Base-by-base conservation (phyloP, 1,140 invertebrate species). In the Rhyzopertha dominica region DNA sequence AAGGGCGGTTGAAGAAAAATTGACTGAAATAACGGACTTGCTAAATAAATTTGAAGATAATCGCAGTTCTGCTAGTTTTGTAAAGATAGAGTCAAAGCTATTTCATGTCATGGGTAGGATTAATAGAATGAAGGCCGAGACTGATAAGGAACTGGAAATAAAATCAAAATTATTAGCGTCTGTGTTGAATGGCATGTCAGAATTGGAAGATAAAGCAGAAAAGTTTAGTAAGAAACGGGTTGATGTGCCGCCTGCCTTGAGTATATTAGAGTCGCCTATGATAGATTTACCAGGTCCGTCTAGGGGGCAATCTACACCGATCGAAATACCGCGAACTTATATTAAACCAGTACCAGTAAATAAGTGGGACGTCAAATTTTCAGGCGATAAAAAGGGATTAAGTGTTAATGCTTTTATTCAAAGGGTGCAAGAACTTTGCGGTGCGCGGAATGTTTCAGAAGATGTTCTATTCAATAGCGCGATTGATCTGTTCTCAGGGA, bases 331-430 rank as follows among this genome's bases (percentile, higher is more conserved):
- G 22, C 18, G 14, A 16, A 19, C 22, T 14, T 32, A 16, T 32
- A 7, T 19, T 14, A 32, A 18, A 18, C 17, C 31, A 7, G 31
- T 32, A 18, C 31, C 31, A 5, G 20, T 32, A 14, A 16, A 32
- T 32, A 5, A 18, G 31, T 32, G 5, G 31, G 20, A 38, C 24
- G 12, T 47, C 19, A 39, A 47, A 40, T 47, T 47, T 40, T 24
- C 44, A 5, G 43, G 43, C 12, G 12, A 41, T 17, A 19, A 19
- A 12, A 19, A 23, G 23, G 35, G 20, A 14, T 10, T 28, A 9
- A 38, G 25, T 4, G 14, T 46, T 13, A 39, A 16, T 23, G 35
- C 38, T 34, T 47, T 47, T 36, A 20, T 42, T 17, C 30, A 47
- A 36, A 14, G 39, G 14, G 38, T 42, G 9, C 13, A 41, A 5